Percentiles rank a stretch among this genome's conserved stretches.
These are phyloP conservation scores for Pogonomyrmex californicus DNA, from an alignment of 1,140 invertebrate genomes.

Conservation along the genomic window DNA sequence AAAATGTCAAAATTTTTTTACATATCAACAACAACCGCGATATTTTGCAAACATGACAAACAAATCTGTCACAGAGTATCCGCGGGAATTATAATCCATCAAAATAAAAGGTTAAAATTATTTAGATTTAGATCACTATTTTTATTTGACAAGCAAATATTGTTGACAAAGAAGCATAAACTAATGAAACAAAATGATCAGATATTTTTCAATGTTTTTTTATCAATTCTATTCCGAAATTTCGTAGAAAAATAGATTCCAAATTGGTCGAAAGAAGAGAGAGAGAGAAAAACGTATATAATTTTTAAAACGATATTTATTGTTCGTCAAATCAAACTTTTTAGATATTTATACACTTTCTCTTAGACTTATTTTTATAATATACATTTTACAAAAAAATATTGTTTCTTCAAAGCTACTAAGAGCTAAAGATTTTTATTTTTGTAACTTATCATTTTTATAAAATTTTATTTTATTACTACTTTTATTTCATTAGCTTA, in stretches of 20 bases:
- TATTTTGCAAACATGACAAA: constrained; percentile 46
- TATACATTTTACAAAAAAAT: neutral
- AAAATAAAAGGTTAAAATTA: constrained; percentile 47
- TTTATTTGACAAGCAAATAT: constrained; percentile 38
- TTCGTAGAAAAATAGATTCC: neutral
- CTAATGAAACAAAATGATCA: constrained; percentile 15
- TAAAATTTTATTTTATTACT: constrained; percentile 10
- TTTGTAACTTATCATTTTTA: neutral
- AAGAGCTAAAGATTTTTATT: neutral
- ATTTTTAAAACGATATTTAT: too few species aligned
- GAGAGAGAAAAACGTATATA: neutral
- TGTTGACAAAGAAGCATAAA: neutral
- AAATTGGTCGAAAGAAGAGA: neutral
- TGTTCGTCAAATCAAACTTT: too few species aligned
- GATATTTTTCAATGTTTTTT: neutral
- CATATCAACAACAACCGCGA: constrained; percentile 36
- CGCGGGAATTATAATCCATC: constrained; percentile 42
- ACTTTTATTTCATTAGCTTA: neutral
- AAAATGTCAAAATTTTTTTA: constrained; percentile 54
- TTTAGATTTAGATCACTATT: constrained; percentile 30
- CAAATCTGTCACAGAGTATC: constrained; percentile 33
- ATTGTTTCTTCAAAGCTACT: neutral
- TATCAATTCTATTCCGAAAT: constrained; percentile 17
- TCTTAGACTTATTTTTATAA: neutral
- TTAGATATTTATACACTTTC: neutral